Evolutionary conservation across 2,113 vertebrate species (phyloP), one percentile per base, ranked within the genome.

Genomic region (Ia io): DNA sequence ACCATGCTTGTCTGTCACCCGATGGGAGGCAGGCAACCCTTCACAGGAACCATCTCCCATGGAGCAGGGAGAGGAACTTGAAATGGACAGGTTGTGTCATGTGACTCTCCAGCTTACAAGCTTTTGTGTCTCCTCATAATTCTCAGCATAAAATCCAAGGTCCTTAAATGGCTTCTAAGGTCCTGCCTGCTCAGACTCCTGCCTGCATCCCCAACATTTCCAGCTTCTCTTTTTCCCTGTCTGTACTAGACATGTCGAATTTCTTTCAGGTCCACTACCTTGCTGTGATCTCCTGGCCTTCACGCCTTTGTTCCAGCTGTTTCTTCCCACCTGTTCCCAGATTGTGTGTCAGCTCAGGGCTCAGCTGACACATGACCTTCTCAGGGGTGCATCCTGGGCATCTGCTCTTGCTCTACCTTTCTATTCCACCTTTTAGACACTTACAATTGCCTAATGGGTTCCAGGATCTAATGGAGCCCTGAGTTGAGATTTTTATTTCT

Each of bases 121-220:
- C 42, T 67, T 22, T 10, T 1, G 1, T 9, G 13, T 13, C 53
- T 67, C 28, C 17, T 56, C 9, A 16, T 8, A 17, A 42, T 0
- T 42, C 18, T 63, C 3, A 28, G 28, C 28, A 4, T 44, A 28
- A 49, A 74, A 28, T 9, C 22, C 77, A 28, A 0, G 0, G 0
- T 44, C 44, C 63, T 30, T 28, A 20, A 6, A 4, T 0, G 35
- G 17, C 22, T 16, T 0, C 28, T 9, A 7, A 30, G 44, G 51
- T 28, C n/a, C 20, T 47, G 20, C 2, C 37, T 0, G 2, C 37
- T 35, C 9, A 12, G 78, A 13, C 2, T n/a, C 6, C 30, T 11
- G 37, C 40, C 80, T 47, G 1, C 6, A 2, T 56, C 25, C 25
- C 7, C 0, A 3, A 10, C 0, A 0, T 28, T 70, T 71, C 56